Evolutionary conservation across 2,113 vertebrate genomes (phyloP).

Genomic region (Pluvianellus socialis): DNA sequence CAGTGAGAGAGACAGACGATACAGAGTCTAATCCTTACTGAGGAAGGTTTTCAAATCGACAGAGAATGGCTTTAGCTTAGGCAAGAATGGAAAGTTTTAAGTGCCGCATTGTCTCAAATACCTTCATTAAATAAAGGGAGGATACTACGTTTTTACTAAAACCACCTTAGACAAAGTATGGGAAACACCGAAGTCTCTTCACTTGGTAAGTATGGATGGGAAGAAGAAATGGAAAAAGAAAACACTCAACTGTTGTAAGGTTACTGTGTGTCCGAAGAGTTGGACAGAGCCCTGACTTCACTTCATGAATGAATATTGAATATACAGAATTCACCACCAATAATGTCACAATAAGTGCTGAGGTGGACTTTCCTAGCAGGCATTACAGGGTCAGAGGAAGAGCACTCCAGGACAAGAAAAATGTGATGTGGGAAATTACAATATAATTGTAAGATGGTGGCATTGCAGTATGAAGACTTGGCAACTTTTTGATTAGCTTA

Average conservation of each 20-base stretch:
- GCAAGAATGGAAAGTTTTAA: neutral
- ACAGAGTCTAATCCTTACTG: neutral
- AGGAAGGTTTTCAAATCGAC: neutral
- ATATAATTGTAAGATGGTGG: neutral
- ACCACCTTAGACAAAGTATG: neutral
- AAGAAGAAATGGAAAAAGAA: neutral
- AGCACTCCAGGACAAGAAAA: neutral
- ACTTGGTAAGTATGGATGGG: neutral
- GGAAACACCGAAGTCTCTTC: neutral
- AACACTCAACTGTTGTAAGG: neutral
- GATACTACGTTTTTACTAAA: neutral
- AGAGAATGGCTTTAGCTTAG: neutral
- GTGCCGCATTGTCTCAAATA: neutral
- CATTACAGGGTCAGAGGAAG: neutral
- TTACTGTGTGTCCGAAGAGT: neutral
- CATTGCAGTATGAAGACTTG: neutral
- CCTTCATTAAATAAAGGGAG: neutral
- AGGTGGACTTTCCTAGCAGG: neutral
- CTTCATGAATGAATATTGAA: neutral
- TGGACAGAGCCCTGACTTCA: neutral
- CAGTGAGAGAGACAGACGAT: too few species aligned
- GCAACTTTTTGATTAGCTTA: too few species aligned
- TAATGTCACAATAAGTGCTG: neutral
- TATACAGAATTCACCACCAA: neutral
- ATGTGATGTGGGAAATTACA: neutral